Evolutionary conservation across 2,888 invertebrate genomes (phyloP).

Genomic region (Drosophila greeni): DNA sequence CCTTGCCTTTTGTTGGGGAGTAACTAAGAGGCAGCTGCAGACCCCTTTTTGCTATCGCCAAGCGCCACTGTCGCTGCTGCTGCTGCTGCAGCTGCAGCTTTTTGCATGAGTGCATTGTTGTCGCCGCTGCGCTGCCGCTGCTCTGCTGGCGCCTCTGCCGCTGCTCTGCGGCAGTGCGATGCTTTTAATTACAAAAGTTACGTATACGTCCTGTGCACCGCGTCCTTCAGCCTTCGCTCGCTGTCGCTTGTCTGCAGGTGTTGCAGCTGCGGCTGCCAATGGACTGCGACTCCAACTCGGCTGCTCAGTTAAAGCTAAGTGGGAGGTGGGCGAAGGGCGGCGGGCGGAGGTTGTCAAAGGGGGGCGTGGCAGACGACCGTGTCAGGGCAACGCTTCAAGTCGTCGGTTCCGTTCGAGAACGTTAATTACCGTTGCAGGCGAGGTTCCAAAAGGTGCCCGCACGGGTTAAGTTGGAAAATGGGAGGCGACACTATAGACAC

Average conservation of each 20-base stretch:
- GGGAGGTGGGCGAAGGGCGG: neutral
- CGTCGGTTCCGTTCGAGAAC: constrained; percentile 70
- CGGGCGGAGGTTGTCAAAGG: neutral
- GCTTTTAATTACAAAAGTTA: constrained; percentile 74
- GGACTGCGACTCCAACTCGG: constrained; percentile 39
- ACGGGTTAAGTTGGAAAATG: constrained; percentile 15
- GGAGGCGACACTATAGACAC: constrained; percentile 18
- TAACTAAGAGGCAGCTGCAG: constrained; percentile 43
- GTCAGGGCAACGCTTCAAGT: constrained; percentile 64
- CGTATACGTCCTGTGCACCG: constrained; percentile 63
- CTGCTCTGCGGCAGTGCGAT: constrained; percentile 63
- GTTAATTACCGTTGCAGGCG: constrained; percentile 64
- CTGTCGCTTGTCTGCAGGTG: constrained; percentile 62
- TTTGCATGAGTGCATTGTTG: constrained; percentile 68
- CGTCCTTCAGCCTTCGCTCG: constrained; percentile 23
- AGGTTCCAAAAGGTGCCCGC: constrained; percentile 17
- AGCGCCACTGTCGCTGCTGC: neutral
- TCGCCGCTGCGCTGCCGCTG: constrained; percentile 20
- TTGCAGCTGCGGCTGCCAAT: constrained; percentile 62
- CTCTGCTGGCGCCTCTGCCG: constrained; percentile 14
- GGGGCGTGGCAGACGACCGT: constrained; percentile 39
- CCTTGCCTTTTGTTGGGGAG: constrained; percentile 35
- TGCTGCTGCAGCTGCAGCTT: constrained; percentile 49
- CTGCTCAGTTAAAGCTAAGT: constrained; percentile 19
- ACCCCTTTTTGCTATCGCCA: constrained; percentile 2